Base-by-base conservation (phyloP, 2,888 invertebrate species). In the Xanthorhoe spadicearia region DNA sequence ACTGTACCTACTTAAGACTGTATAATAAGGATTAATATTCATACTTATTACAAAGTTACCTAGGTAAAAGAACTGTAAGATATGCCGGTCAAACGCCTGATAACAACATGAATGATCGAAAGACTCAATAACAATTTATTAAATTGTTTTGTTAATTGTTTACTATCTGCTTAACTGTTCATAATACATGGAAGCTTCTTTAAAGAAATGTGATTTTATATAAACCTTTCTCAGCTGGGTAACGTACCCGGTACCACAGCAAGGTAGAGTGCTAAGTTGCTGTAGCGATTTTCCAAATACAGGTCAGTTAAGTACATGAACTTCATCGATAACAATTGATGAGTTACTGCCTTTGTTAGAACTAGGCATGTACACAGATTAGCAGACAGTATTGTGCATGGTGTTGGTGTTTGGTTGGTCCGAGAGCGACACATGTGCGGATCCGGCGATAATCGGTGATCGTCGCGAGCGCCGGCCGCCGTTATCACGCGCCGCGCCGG, bases 41-140 rank as follows among this genome's bases (percentile, higher is more conserved):
- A 68, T 71, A 13, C 13, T 43, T 13, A 13, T 3, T 13, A 72
- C 74, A 74, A 72, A 66, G 74, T 73, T 73, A 70, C 78, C 74
- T 88, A 86, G 87, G 88, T 89, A 90, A 90, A 89, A 86, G 88
- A 90, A 90, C 86, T 87, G 77, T 79, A 78, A 78, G 79, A 74
- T 81, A 84, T 82, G 83, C 83, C 86, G 83, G 75, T 83, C 85
- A 84, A 87, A 85, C 78, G 82, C 83, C 77, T 73, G 90, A 90
- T 92, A 91, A 89, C 75, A 79, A 73, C 73, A 81, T 77, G 83
- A 83, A 87, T 85, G 84, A 87, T 87, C 86, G 78, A 71, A 74
- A 79, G 83, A 83, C 82, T 76, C 82, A 79, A 83, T 79, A 68
- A 68, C 68, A 68, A 77, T 83, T 83, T 74, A 82, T 83, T 87